Conservation (phyloP, 2,113 vertebrate species). For the Varanus salvator region DNA sequence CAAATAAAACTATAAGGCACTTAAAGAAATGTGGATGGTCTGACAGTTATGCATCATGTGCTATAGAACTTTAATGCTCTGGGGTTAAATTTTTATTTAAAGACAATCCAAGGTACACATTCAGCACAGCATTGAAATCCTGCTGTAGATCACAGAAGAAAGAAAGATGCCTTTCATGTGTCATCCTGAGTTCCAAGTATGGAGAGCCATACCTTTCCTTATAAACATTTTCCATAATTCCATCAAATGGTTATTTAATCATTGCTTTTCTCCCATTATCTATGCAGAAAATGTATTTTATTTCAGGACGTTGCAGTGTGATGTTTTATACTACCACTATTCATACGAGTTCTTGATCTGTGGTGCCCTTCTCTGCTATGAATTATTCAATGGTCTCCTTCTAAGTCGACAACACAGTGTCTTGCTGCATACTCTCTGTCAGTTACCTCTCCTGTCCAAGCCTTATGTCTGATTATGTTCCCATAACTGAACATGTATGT, state of each 20-base stretch:
- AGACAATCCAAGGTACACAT: not conserved
- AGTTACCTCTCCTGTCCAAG: not conserved
- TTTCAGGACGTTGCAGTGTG: not conserved
- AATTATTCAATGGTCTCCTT: conserved; percentile 9
- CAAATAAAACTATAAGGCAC: not conserved
- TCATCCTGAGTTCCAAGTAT: not conserved
- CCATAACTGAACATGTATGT: not conserved
- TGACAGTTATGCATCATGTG: not conserved
- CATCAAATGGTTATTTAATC: not conserved
- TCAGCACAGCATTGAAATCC: not conserved
- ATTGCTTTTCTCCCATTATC: not conserved
- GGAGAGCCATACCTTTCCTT: not conserved
- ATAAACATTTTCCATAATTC: not conserved
- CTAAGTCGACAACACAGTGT: not conserved
- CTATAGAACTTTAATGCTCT: not conserved
- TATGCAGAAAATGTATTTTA: not conserved
- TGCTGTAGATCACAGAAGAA: not conserved
- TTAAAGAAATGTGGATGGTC: not conserved
- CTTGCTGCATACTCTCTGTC: not conserved
- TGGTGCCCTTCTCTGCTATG: conserved; percentile 19
- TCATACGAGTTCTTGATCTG: conserved; percentile 9
- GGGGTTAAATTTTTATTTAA: not conserved
- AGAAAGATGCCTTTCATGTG: not conserved
- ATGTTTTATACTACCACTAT: not conserved
- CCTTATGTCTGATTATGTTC: not conserved